phyloP scores from a whole-genome alignment of 2,797 vertebrate genomes.

The Manis crassicaudata region DNA sequence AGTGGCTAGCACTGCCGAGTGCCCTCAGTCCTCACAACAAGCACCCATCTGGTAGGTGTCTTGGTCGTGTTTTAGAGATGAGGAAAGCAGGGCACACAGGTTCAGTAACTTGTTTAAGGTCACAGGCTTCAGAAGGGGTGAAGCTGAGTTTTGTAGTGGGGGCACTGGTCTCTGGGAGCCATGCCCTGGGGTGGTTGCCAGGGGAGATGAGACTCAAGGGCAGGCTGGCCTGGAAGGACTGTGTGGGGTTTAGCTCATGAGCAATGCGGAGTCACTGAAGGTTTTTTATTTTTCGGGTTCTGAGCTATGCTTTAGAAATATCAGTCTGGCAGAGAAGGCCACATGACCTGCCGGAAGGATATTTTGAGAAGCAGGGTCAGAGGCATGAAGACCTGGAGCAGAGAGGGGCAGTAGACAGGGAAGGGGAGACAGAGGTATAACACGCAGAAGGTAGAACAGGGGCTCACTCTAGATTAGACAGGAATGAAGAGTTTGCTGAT shows the following conservation, averaged over 20 bases:
- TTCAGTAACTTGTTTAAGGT: fast-evolving
- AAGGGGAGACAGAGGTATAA: fast-evolving
- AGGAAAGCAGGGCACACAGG: not conserved
- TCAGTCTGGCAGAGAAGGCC: too few relatives aligned
- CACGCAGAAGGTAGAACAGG: not conserved
- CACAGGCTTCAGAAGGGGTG: not conserved
- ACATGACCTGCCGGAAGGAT: not conserved
- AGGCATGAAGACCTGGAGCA: not conserved
- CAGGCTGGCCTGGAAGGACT: not conserved
- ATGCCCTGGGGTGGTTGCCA: fast-evolving
- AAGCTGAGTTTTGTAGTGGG: not conserved
- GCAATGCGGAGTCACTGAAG: not conserved
- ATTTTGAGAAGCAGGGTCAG: not conserved
- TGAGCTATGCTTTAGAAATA: not conserved
- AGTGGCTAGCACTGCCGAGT: fast-evolving
- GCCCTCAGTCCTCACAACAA: fast-evolving
- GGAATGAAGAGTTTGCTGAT: not conserved
- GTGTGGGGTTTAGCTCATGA: not conserved
- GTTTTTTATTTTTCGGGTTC: not conserved
- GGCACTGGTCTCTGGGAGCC: not conserved
- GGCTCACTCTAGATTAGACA: fast-evolving
- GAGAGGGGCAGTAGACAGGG: fast-evolving
- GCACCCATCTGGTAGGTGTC: not conserved
- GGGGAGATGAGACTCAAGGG: fast-evolving
- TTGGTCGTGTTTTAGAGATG: not conserved